Percentiles rank a stretch among this genome's conserved stretches.
Evolutionary conservation across 2,113 vertebrate genomes (phyloP).

Genomic region (Ctenomys sociabilis): DNA sequence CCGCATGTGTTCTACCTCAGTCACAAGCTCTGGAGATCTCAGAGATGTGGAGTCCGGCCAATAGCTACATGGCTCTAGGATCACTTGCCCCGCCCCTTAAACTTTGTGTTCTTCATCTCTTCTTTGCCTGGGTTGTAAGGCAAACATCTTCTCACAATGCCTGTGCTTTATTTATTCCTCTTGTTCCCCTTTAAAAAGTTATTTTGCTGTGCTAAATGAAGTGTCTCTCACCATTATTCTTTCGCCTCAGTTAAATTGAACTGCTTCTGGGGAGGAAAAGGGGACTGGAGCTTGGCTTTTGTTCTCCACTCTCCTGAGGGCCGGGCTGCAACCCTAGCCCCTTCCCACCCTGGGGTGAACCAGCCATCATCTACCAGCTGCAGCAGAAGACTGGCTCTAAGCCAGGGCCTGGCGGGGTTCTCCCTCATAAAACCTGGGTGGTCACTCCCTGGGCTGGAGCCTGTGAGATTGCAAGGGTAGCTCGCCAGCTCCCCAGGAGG

Average conservation of each 20-base stretch:
- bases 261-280: neutral
- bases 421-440: rapidly evolving
- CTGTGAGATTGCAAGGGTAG: too few species aligned
- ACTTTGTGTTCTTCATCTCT: neutral
- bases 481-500: too few species aligned
- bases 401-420: rapidly evolving
- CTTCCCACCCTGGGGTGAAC: too few species aligned
- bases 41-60: too few species aligned
- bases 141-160: neutral
- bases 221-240: neutral
- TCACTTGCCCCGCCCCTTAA: too few species aligned
- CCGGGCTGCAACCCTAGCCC: rapidly evolving
- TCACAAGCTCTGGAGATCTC: neutral
- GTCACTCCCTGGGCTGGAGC: neutral
- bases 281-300: too few species aligned
- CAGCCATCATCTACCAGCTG: neutral
- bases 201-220: neutral
- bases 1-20: rapidly evolving
- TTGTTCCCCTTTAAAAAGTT: neutral
- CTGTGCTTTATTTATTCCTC: neutral
- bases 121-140: neutral
- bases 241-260: neutral
- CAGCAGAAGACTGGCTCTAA: neutral
- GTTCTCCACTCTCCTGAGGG: too few species aligned
- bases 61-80: rapidly evolving